These are phyloP conservation scores for Manis crassicaudata DNA, from an alignment of 2,797 vertebrate genomes.

Conservation along the genomic window DNA sequence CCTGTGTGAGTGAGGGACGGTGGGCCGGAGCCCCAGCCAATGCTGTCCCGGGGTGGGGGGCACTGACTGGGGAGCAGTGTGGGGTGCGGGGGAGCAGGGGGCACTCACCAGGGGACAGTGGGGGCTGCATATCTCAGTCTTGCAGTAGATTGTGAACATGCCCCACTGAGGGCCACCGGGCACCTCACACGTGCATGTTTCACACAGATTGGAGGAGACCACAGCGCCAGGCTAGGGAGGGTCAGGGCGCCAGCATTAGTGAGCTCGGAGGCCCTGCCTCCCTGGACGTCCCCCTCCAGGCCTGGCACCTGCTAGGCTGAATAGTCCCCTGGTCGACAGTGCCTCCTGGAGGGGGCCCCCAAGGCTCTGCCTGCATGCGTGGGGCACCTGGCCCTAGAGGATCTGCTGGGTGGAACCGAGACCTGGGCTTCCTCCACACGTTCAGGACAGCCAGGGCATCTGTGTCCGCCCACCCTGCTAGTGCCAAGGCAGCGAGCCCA, in stretches of 20 bases:
- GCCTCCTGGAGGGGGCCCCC: background rate
- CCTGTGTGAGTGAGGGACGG: constrained; percentile 75
- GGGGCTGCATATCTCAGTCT: constrained; percentile 75
- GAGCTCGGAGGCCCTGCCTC: background rate
- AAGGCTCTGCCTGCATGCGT: background rate
- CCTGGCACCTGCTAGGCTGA: background rate
- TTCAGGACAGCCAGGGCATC: background rate
- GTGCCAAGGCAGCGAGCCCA: background rate
- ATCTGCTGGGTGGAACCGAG: accelerated
- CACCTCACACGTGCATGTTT: constrained; percentile 81
- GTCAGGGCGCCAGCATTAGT: accelerated
- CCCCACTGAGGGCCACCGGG: background rate
- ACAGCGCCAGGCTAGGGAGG: constrained; percentile 81
- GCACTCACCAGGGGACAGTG: constrained; percentile 81
- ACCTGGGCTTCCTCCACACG: no score
- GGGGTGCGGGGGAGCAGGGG: accelerated
- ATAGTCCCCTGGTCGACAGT: accelerated
- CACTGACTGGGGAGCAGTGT: background rate
- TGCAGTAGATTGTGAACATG: constrained; percentile 50
- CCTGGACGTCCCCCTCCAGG: accelerated
- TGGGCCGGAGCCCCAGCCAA: background rate
- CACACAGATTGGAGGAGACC: constrained; percentile 79
- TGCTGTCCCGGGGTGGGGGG: accelerated
- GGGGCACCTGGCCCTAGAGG: background rate
- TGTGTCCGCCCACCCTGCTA: background rate